Evolutionary conservation across 1,140 invertebrate species (phyloP).

Genomic region (Bombus turneri): DNA sequence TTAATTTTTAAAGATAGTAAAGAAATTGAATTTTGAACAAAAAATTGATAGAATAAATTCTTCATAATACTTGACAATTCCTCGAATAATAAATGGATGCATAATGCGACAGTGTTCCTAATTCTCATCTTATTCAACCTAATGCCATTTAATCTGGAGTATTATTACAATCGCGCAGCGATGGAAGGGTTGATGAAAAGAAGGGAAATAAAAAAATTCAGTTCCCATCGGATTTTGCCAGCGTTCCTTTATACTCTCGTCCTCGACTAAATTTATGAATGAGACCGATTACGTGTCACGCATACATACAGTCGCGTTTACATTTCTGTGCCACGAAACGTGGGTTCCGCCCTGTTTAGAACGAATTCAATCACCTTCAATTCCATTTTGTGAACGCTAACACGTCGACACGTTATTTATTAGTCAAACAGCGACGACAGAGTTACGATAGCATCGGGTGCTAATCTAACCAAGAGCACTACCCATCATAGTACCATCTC

Average conservation of each 20-base stretch:
- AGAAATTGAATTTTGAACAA: not conserved
- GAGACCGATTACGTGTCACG: not conserved
- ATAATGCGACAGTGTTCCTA: not conserved
- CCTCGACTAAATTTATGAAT: conserved; percentile 32
- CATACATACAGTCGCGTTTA: conserved; percentile 4
- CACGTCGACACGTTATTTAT: conserved; percentile 3
- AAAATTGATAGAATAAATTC: rapidly evolving
- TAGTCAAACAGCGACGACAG: not conserved
- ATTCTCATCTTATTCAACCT: not conserved
- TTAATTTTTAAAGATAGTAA: not conserved
- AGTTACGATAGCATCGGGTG: not conserved
- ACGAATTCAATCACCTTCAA: conserved; percentile 41
- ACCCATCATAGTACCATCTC: not conserved
- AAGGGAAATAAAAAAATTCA: not conserved
- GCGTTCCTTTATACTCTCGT: not conserved
- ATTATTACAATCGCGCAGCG: conserved; percentile 4
- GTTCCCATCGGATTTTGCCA: not conserved
- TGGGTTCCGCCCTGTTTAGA: not conserved
- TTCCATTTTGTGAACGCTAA: not conserved
- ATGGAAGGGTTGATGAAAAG: not conserved
- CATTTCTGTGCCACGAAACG: conserved; percentile 33
- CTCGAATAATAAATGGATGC: not conserved
- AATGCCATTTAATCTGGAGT: not conserved
- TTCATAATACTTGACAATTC: not conserved
- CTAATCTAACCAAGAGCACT: conserved; percentile 1